Conservation (phyloP, 2,113 vertebrate genomes). For the Bos indicus region DNA sequence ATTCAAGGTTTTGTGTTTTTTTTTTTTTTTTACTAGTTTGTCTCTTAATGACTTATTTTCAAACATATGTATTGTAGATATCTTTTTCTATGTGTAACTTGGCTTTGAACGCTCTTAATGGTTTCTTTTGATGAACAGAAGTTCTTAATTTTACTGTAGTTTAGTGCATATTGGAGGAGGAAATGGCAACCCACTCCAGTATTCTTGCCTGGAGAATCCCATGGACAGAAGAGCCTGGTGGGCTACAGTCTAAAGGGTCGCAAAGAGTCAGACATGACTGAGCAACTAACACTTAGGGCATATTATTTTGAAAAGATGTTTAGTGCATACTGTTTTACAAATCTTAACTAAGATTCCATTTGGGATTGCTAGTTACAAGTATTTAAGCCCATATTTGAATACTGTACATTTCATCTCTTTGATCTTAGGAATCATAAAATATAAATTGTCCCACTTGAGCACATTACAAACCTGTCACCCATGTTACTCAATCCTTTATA, state of each 20-base stretch:
- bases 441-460: neutral
- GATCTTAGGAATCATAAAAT: conserved; percentile 17
- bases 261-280: neutral
- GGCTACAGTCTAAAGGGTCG: neutral
- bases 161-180: neutral
- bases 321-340: neutral
- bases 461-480: neutral
- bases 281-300: neutral
- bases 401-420: neutral
- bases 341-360: neutral
- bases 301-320: neutral
- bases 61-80: neutral
- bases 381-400: neutral
- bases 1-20: neutral
- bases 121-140: neutral
- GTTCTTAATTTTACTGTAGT: neutral
- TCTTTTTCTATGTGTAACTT: neutral
- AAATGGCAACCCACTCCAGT: neutral
- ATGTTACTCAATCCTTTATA: neutral
- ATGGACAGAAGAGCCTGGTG: neutral
- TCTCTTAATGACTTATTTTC: neutral
- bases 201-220: neutral
- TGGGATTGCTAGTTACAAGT: neutral
- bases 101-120: neutral
- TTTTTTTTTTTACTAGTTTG: neutral